phyloP scores from a whole-genome alignment of 2,797 vertebrate species.

The Paguma larvata region DNA sequence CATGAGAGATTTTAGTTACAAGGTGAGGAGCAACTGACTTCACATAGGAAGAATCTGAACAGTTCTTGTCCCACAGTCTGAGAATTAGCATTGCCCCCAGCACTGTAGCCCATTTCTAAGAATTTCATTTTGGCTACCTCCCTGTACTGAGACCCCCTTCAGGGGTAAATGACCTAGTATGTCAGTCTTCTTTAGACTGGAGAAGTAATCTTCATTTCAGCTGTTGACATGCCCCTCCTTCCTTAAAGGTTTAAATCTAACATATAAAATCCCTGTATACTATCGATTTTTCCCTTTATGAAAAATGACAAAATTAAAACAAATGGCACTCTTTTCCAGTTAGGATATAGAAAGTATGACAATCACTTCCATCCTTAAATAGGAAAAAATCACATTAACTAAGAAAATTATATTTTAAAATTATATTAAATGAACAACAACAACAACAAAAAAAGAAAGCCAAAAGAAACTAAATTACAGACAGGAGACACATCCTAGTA shows the following conservation, averaged over 20 bases:
- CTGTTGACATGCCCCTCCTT: background rate
- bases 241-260: background rate
- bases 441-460: background rate
- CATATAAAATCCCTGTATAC: background rate
- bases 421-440: background rate
- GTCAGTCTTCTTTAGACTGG: background rate
- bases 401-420: background rate
- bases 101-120: background rate
- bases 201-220: background rate
- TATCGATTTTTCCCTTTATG: background rate
- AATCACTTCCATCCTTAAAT: background rate
- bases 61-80: background rate
- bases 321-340: background rate
- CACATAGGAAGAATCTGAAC: background rate
- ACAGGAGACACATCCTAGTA: background rate
- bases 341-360: background rate
- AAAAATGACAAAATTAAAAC: constrained; percentile 33
- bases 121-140: background rate
- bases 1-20: background rate
- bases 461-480: background rate
- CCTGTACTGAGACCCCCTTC: background rate
- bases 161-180: background rate
- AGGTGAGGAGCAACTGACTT: background rate
- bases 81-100: background rate
- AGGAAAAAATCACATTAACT: background rate